Evolutionary conservation across 2,113 vertebrate genomes (phyloP).

Genomic region (Python bivittatus): DNA sequence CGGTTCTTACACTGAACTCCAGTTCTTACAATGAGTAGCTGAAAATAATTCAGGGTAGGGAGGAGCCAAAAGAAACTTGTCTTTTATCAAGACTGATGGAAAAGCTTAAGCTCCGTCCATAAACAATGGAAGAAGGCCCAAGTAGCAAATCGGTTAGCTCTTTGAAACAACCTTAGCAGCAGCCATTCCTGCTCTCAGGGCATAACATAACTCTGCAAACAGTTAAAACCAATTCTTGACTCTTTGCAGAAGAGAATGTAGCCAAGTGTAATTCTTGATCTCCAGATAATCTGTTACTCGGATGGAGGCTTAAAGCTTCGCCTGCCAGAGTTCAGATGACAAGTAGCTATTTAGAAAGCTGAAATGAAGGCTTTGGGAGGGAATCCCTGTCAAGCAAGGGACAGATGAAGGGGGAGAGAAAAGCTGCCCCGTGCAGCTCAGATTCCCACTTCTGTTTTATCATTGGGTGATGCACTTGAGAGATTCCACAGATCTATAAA

Average conservation of each 20-base stretch:
- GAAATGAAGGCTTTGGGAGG: neutral
- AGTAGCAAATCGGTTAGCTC: neutral
- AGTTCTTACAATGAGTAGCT: neutral
- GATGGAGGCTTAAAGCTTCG: neutral
- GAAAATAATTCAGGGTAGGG: neutral
- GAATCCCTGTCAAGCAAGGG: neutral
- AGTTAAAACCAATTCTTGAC: neutral
- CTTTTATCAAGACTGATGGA: neutral
- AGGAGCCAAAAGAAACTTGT: neutral
- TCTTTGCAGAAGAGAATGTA: fast-evolving
- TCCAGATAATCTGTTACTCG: neutral
- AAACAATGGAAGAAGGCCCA: neutral
- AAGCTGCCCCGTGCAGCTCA: neutral
- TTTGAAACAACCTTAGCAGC: neutral
- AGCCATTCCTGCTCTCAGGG: neutral
- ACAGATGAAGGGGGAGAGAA: neutral
- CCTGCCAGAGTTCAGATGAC: neutral
- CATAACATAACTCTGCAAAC: neutral
- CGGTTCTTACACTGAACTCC: neutral
- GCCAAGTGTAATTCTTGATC: neutral
- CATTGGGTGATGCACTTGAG: neutral
- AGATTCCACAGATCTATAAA: neutral
- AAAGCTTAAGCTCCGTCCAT: neutral
- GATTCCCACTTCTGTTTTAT: conserved; percentile 13
- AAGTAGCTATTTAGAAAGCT: conserved; percentile 1